phyloP scores from a whole-genome alignment of 2,888 invertebrate species.

The Anaspis maculata region DNA sequence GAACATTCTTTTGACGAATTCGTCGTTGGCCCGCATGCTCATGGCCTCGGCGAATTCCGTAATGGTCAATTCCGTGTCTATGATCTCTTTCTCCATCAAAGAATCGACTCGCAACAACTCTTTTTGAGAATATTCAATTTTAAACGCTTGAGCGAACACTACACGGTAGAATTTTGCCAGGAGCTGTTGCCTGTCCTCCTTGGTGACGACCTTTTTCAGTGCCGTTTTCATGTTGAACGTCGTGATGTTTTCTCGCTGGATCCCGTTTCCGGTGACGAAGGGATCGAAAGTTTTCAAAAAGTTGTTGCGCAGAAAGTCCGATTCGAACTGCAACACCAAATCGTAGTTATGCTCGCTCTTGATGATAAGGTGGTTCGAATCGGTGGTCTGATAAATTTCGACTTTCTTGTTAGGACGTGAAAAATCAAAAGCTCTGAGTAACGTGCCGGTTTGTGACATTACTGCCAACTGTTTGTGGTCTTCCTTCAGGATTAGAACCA shows the following conservation, averaged over 20 bases:
- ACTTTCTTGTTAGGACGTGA: slow-evolving; percentile 16
- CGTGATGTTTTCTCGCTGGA: slow-evolving; percentile 25
- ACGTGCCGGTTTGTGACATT: slow-evolving; percentile 35
- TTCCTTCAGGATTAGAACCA: slow-evolving; percentile 38
- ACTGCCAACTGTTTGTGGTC: slow-evolving; percentile 36
- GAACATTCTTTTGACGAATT: slow-evolving; percentile 51
- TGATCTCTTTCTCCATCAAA: slow-evolving; percentile 41
- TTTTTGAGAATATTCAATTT: slow-evolving; percentile 39
- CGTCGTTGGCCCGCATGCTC: slow-evolving; percentile 47
- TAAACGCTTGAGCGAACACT: slow-evolving; percentile 46
- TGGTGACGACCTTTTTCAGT: slow-evolving; percentile 41
- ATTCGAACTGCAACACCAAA: slow-evolving; percentile 45
- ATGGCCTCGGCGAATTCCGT: slow-evolving; percentile 53
- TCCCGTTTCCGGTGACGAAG: slow-evolving; percentile 30
- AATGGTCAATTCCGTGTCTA: slow-evolving; percentile 47
- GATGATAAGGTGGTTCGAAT: slow-evolving; percentile 39
- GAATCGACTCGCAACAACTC: slow-evolving; percentile 39
- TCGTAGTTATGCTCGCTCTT: slow-evolving; percentile 47
- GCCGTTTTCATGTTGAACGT: slow-evolving; percentile 27
- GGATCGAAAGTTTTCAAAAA: slow-evolving; percentile 38
- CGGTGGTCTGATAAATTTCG: slow-evolving; percentile 35
- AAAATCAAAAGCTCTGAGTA: slow-evolving; percentile 42
- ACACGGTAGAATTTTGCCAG: slow-evolving; percentile 49
- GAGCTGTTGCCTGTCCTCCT: slow-evolving; percentile 41
- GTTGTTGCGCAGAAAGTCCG: slow-evolving; percentile 34